Base-by-base conservation (phyloP, 2,797 vertebrate species). In the Rhabdomys pumilio region DNA sequence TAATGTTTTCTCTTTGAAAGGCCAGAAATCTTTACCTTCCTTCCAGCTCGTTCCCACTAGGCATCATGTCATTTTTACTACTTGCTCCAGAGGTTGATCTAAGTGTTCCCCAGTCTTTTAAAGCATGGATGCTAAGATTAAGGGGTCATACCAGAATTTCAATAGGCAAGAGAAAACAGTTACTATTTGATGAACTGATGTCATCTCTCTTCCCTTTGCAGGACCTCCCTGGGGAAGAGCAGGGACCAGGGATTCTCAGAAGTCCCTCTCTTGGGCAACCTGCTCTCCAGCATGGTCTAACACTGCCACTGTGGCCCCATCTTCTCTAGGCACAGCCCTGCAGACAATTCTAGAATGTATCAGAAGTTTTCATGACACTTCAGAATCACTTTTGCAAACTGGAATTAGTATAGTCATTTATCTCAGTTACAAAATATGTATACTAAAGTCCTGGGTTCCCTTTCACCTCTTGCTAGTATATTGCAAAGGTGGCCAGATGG, bases 321-420 rank as follows among this genome's bases (percentile, higher is more conserved):
- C 26, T 79, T 82, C 59, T 65, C 75, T 69, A 44, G 38, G 15
- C 4, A 12, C 59, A 29, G 1, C 0, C 53, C 83, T 96, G 47
- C 5, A 1, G 10, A 34, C 73, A 90, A 90, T 93, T 90, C 75
- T 87, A 89, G 67, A 93, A 83, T 76, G n/a, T 11, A 55, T 26
- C 53, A 77, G 76, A 92, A 72, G 59, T 53, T 84, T 76, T 41
- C 81, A 69, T 31, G 75, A 95, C 65, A 55, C 41, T 93, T 65
- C 81, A 41, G 67, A 76, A 41, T 88, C 50, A 63, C 83, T 59
- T 95, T 83, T 47, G 57, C 82, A 93, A 96, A 93, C 14, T 53
- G 55, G 41, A 72, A 73, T 89, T 55, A 57, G 19, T n/a, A 19
- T 6, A 77, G 44, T 1, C 79, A 82, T n/a, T 72, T 65, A 67